Evolutionary conservation across 1,140 invertebrate genomes (phyloP).

Genomic region (Piezodorus guildinii): DNA sequence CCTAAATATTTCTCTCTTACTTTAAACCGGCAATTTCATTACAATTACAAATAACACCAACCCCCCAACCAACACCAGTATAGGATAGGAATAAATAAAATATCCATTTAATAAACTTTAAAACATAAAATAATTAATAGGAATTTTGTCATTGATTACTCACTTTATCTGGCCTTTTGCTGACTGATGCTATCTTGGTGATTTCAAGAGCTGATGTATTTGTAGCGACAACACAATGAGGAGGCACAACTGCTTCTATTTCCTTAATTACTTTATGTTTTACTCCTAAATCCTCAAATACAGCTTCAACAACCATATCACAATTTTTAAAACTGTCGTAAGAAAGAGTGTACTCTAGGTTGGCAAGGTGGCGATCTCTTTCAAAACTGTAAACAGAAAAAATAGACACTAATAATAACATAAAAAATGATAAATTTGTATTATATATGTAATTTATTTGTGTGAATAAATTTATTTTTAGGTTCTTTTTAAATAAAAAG

Average conservation of each 20-base stretch:
- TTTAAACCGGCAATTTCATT: no score
- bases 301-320: slow-evolving; percentile 97
- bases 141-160: slow-evolving; percentile 33
- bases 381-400: slow-evolving; percentile 44
- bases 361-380: slow-evolving; percentile 66
- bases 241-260: slow-evolving; percentile 73
- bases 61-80: no score
- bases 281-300: slow-evolving; percentile 92
- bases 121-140: no score
- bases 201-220: slow-evolving; percentile 98
- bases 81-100: no score
- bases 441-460: no score
- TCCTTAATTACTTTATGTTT: slow-evolving; percentile 98
- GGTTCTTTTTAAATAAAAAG: no score
- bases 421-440: no score
- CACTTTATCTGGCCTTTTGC: slow-evolving; percentile 86
- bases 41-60: no score
- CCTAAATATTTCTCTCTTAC: no score
- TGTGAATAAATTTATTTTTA: no score
- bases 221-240: slow-evolving; percentile 89
- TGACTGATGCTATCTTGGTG: slow-evolving; percentile 83
- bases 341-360: slow-evolving; percentile 65
- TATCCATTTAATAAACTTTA: no score
- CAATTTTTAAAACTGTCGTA: slow-evolving; percentile 79
- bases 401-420: not conserved